These are phyloP conservation scores for Tanytarsus gracilentus DNA, from an alignment of 2,888 invertebrate species.

Conservation along the genomic window DNA sequence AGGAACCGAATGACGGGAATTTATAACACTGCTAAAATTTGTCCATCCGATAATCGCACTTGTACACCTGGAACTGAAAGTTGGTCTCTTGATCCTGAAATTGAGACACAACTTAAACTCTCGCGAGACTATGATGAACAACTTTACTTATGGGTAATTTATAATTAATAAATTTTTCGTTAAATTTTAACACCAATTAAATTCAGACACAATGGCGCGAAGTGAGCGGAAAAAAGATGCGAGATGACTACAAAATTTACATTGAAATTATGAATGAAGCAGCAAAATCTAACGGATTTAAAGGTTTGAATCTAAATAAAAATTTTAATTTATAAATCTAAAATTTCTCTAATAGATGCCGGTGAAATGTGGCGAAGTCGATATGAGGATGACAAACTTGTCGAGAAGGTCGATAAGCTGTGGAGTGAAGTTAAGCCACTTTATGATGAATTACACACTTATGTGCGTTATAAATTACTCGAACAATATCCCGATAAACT, in stretches of 20 bases:
- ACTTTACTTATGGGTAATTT: constrained; percentile 38
- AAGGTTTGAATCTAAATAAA: constrained; percentile 25
- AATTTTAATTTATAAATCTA: constrained; percentile 37
- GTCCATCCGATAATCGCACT: constrained; percentile 34
- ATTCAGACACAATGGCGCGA: constrained; percentile 45
- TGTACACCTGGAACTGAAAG: constrained; percentile 31
- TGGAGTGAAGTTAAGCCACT: constrained; percentile 46
- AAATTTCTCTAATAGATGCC: constrained; percentile 37
- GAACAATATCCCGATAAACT: constrained; percentile 41
- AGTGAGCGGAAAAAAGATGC: constrained; percentile 45
- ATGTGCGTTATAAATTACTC: constrained; percentile 44
- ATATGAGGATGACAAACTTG: constrained; percentile 44
- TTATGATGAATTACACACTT: constrained; percentile 48
- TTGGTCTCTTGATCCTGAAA: constrained; percentile 34
- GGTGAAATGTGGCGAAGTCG: constrained; percentile 46
- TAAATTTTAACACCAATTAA: neutral
- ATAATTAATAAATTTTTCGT: neutral
- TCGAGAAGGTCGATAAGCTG: constrained; percentile 38
- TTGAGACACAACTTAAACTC: neutral
- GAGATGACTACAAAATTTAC: constrained; percentile 43
- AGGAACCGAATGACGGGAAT: constrained; percentile 35
- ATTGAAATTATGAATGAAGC: constrained; percentile 48
- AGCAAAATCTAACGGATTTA: constrained; percentile 41
- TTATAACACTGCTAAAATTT: constrained; percentile 39
- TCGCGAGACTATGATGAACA: constrained; percentile 15